Evolutionary conservation across 2,797 vertebrate genomes (phyloP), one percentile per base, ranked within the genome.

Genomic region (Clarias fuscus): DNA sequence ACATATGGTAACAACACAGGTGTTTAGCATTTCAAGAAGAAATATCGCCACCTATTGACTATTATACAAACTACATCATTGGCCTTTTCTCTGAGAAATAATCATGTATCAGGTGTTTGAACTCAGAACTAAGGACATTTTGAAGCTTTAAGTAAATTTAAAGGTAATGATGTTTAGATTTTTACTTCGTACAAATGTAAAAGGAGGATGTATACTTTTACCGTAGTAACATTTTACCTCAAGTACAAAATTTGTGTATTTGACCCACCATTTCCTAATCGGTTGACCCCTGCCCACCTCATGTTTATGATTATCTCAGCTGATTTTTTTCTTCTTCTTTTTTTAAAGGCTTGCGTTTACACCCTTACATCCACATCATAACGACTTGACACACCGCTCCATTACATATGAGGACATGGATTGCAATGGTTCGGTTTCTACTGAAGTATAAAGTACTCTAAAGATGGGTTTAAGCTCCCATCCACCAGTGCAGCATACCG

Each of bases 401-500:
- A 27, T 65, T 70, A 83, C 33, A 20, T 43, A 70, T 14, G 15
- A 61, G 10, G 40, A 43, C 68, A 58, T 56, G 33, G 53, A 67
- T 20, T 68, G 83, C 64, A 65, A 59, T 24, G 33, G 75, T 82
- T 37, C 1, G 14, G 13, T 33, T 64, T 61, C 27, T 65, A 58
- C 27, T 14, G 22, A 64, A 68, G 75, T 72, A 64, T 33, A 78
- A 75, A 85, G 68, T 48, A 59, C 80, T 83, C n/a, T 79, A 73
- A 88, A 86, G 79, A 80, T 70, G 79, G 64, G 64, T 82, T 82
- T 56, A 82, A 67, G 10, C 62, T 67, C 14, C 40, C 56, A 71
- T 71, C 61, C 88, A 86, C 77, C 75, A 85, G 86, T 85, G 77
- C 48, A 67, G 70, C 0, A 22, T 62, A 72, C 33, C 27, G 27